Percentiles rank a stretch among this genome's conserved stretches.
Evolutionary conservation across 92 coral and sea anemone genomes (phyloP).

Genomic region (Porites divaricata): DNA sequence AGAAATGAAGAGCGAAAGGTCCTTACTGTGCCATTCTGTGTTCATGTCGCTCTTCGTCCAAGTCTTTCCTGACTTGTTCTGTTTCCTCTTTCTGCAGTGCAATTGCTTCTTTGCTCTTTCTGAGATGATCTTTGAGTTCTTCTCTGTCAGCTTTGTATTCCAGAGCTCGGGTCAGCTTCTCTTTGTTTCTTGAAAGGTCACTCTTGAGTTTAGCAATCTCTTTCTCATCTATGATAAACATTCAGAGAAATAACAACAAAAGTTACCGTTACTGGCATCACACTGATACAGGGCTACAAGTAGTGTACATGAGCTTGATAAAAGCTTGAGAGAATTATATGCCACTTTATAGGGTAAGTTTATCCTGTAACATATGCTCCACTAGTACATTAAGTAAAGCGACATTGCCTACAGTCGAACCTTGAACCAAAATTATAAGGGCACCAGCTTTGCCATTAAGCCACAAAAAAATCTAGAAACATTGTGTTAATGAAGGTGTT

Average conservation of each 20-base stretch:
- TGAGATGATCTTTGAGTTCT: constrained; percentile 69
- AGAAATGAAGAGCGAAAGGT: neutral
- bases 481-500: too few relatives aligned
- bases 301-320: neutral
- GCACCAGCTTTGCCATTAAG: too few relatives aligned
- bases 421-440: too few relatives aligned
- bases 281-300: too few relatives aligned
- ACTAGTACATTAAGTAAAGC: neutral
- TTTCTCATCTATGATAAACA: constrained; percentile 49
- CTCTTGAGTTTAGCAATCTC: constrained; percentile 64
- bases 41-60: constrained; percentile 78
- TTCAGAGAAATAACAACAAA: neutral
- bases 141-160: constrained; percentile 70
- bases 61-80: constrained; percentile 85
- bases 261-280: too few relatives aligned
- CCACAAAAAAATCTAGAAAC: too few relatives aligned
- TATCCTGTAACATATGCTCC: neutral
- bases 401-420: too few relatives aligned
- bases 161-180: constrained; percentile 77
- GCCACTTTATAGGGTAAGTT: neutral
- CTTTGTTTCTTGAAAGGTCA: constrained; percentile 71
- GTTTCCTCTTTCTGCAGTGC: constrained; percentile 67
- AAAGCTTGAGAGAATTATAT: neutral
- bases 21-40: constrained; percentile 87
- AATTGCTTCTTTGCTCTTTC: constrained; percentile 74